Percentiles rank a stretch among this genome's conserved stretches.
Conservation (phyloP, 2,888 invertebrate species). For the Chirona hameri region DNA sequence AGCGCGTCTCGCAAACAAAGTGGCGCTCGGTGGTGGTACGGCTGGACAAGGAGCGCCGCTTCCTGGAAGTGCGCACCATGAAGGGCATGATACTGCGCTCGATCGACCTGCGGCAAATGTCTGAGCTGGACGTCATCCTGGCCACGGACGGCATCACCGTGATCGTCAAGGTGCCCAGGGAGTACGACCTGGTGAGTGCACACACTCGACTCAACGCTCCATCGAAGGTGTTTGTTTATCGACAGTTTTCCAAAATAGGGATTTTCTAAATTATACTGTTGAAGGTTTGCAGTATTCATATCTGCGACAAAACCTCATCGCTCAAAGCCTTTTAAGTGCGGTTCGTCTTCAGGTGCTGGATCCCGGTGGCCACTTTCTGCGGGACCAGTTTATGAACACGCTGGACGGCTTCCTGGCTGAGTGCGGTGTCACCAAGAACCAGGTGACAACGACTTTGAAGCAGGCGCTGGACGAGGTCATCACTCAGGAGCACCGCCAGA, state of each 20-base stretch:
- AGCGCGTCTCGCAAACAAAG: slow-evolving; percentile 33
- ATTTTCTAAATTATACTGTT: no score
- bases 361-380: slow-evolving; percentile 50
- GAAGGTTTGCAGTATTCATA: no score
- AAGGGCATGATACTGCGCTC: slow-evolving; percentile 49
- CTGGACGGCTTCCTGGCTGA: slow-evolving; percentile 48
- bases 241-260: no score
- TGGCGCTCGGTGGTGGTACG: slow-evolving; percentile 48
- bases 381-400: slow-evolving; percentile 47
- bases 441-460: slow-evolving; percentile 38
- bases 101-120: slow-evolving; percentile 47
- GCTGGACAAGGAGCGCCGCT: slow-evolving; percentile 45
- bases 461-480: slow-evolving; percentile 46
- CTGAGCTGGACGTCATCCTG: slow-evolving; percentile 45
- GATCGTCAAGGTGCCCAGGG: slow-evolving; percentile 50
- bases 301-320: no score
- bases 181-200: slow-evolving; percentile 54
- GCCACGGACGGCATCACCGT: slow-evolving; percentile 48
- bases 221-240: no score
- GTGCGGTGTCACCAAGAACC: slow-evolving; percentile 40
- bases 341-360: slow-evolving; percentile 47
- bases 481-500: slow-evolving; percentile 52
- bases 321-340: no score
- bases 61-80: slow-evolving; percentile 48
- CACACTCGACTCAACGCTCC: no score